These are phyloP conservation scores for Zygogramma bicolorata DNA, from an alignment of 2,888 invertebrate genomes.

Conservation along the genomic window DNA sequence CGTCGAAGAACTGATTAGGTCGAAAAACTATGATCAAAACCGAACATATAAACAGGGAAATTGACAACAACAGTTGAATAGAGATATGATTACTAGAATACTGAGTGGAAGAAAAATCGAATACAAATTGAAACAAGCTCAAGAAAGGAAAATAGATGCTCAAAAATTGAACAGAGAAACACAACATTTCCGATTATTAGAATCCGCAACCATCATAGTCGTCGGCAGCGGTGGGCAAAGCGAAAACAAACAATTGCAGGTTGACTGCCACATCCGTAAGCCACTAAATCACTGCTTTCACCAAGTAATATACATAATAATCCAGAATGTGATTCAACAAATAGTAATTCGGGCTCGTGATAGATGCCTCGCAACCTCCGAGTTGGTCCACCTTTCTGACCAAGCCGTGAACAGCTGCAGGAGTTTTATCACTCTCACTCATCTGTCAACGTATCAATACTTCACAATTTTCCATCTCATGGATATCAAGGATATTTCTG, in stretches of 20 bases:
- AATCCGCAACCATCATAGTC: background rate
- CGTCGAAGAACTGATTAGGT: no score
- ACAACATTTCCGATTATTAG: background rate
- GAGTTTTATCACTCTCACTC: slow-evolving; percentile 38
- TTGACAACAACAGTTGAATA: no score
- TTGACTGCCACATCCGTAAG: slow-evolving; percentile 45
- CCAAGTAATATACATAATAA: slow-evolving; percentile 44
- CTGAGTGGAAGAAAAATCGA: no score
- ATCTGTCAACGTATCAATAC: slow-evolving; percentile 36
- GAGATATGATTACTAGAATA: no score
- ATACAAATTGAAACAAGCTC: no score
- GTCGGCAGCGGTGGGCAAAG: background rate
- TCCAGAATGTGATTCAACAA: slow-evolving; percentile 41
- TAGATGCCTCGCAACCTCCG: slow-evolving; percentile 44
- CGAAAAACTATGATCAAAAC: no score
- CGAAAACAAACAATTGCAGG: slow-evolving; percentile 47
- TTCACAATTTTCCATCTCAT: no score
- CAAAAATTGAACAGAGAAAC: background rate
- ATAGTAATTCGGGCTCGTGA: slow-evolving; percentile 39
- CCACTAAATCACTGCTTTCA: slow-evolving; percentile 47
- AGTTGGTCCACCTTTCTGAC: slow-evolving; percentile 38
- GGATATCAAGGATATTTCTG: no score
- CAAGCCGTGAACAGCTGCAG: slow-evolving; percentile 35
- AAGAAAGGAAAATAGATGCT: no score
- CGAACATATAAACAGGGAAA: no score